A percentile compares a stretch with the other conserved stretches of the same genome.
Evolutionary conservation across 2,888 invertebrate genomes (phyloP).

Genomic region (Piscicola geometra): DNA sequence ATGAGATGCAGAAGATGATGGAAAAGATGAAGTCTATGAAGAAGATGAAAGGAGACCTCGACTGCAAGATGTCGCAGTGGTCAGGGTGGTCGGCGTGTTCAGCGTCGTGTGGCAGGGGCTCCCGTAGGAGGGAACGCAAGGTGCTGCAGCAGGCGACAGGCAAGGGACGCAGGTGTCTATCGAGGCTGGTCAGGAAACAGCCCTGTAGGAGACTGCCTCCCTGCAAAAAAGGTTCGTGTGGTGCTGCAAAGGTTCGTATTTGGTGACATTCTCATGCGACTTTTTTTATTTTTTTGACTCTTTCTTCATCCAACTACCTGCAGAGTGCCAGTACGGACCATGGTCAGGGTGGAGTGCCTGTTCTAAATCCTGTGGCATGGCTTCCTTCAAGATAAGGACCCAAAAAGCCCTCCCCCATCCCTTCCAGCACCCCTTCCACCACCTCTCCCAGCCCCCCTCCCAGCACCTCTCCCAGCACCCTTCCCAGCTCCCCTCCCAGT

Average conservation of each 20-base stretch:
- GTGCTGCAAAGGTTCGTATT: too few species aligned
- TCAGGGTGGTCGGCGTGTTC: conserved; percentile 77
- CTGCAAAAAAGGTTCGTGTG: conserved; percentile 12
- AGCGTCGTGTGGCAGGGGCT: conserved; percentile 67
- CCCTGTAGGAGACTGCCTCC: conserved; percentile 35
- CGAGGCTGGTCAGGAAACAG: conserved; percentile 45
- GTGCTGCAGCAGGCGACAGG: conserved; percentile 48
- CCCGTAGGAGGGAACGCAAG: conserved; percentile 44
- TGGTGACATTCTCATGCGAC: too few species aligned
- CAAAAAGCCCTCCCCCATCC: not conserved
- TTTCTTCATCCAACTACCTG: not conserved
- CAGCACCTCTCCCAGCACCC: not conserved
- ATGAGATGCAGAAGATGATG: not conserved
- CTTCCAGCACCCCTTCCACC: too few species aligned
- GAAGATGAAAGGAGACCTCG: conserved; percentile 5
- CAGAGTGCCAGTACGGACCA: conserved; percentile 23
- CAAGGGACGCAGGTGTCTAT: conserved; percentile 51
- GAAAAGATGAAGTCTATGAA: not conserved
- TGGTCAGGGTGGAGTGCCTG: conserved; percentile 83
- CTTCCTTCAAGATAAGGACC: conserved; percentile 48
- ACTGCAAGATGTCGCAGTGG: conserved; percentile 62
- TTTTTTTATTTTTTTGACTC: not conserved
- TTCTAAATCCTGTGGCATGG: conserved; percentile 70
- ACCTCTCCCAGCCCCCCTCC: not conserved
- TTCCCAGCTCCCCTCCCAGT: not conserved